A percentile compares a stretch with the other conserved stretches of the same genome.
phyloP scores from a whole-genome alignment of 2,888 invertebrate species.

The Tachystola acroxantha region DNA sequence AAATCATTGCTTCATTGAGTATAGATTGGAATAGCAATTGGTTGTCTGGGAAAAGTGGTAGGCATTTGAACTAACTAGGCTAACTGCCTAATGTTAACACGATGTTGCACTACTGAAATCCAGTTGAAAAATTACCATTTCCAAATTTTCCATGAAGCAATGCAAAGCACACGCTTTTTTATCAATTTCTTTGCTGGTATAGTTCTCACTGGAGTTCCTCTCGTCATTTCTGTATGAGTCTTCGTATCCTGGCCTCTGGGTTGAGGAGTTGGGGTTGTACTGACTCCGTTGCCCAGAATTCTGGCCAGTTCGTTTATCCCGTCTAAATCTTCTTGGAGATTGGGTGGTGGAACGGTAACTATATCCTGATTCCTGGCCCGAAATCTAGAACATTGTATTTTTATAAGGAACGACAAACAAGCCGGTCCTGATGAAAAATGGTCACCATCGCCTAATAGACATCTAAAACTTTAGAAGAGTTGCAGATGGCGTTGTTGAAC shows the following conservation, averaged over 20 bases:
- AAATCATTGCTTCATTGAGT: no score
- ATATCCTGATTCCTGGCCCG: conserved; percentile 22
- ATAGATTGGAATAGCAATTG: no score
- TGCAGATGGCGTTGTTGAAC: no score
- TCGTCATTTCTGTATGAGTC: conserved; percentile 35
- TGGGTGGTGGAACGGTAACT: conserved; percentile 37
- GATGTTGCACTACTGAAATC: no score
- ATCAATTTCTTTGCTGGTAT: conserved; percentile 34
- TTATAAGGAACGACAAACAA: no score
- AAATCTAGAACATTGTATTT: conserved; percentile 4
- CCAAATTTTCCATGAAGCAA: conserved; percentile 83
- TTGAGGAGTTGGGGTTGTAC: conserved; percentile 53
- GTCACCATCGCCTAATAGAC: no score
- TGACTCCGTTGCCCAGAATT: conserved; percentile 66
- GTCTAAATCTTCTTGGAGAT: conserved; percentile 42
- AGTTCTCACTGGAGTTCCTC: conserved; percentile 40
- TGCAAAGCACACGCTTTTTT: conserved; percentile 79
- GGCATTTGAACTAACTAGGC: no score
- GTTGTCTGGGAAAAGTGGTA: no score
- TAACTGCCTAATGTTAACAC: no score
- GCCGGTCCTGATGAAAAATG: no score
- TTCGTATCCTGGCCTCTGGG: conserved; percentile 28
- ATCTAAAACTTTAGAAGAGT: no score
- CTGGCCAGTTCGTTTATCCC: conserved; percentile 44
- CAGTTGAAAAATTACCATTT: conserved; percentile 74